Conservation (phyloP, 2,113 vertebrate genomes). For the Passerina amoena region DNA sequence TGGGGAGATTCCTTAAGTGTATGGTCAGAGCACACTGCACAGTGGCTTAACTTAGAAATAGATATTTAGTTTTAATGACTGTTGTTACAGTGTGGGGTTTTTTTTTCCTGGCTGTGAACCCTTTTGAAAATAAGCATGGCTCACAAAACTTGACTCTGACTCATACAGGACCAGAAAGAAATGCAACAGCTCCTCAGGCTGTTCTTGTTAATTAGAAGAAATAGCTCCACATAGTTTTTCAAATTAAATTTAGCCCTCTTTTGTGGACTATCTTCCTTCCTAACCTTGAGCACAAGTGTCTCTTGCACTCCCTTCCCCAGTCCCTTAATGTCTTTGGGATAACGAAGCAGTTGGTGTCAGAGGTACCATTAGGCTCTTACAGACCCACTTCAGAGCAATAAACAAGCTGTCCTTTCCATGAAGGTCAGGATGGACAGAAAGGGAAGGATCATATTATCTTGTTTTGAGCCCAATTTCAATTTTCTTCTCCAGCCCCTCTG, state of each 20-base stretch:
- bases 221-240: background rate
- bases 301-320: background rate
- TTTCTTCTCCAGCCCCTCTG: background rate
- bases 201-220: conserved; percentile 13
- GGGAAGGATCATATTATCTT: background rate
- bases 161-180: background rate
- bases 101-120: conserved; percentile 7
- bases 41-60: conserved; percentile 28
- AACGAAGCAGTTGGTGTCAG: background rate
- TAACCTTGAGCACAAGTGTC: background rate
- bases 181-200: background rate
- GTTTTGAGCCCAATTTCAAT: background rate
- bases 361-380: background rate
- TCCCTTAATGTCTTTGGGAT: background rate
- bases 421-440: conserved; percentile 10
- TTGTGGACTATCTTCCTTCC: background rate
- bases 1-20: background rate
- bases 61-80: conserved; percentile 7
- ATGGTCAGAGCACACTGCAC: background rate
- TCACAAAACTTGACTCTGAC: background rate
- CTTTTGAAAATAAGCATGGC: conserved; percentile 9
- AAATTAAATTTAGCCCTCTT: conserved; percentile 3
- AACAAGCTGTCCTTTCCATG: background rate
- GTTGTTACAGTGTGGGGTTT: background rate
- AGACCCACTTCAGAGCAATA: conserved; percentile 20